phyloP scores from a whole-genome alignment of 2,888 invertebrate genomes.

The Cephalotes varians region DNA sequence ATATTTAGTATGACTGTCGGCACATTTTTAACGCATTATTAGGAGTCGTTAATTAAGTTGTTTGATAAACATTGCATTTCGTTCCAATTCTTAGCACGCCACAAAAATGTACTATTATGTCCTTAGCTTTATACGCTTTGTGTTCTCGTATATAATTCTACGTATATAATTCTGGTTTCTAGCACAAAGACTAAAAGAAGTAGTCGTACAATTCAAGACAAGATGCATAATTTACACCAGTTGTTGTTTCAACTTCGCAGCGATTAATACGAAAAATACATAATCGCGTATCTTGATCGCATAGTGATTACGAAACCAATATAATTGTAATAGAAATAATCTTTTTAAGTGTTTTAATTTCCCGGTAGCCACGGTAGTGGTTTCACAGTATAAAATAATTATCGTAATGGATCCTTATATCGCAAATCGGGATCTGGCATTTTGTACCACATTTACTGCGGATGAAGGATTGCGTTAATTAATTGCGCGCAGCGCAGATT shows the following conservation, averaged over 20 bases:
- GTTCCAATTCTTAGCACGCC: neutral
- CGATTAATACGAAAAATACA: neutral
- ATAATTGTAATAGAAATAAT: slow-evolving; percentile 25
- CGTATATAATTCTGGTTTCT: neutral
- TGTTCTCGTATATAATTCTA: slow-evolving; percentile 1
- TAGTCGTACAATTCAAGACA: neutral
- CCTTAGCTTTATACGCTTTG: neutral
- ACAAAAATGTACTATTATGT: neutral
- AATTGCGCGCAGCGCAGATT: neutral
- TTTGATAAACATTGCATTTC: slow-evolving; percentile 3
- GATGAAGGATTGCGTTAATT: slow-evolving; percentile 23
- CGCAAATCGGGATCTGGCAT: neutral
- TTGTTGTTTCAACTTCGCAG: neutral
- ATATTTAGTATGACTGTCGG: neutral
- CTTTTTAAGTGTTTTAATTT: slow-evolving; percentile 12
- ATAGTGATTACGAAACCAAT: slow-evolving; percentile 6
- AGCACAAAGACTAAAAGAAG: neutral
- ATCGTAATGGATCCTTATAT: neutral
- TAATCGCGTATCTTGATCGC: slow-evolving; percentile 6
- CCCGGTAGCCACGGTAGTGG: neutral
- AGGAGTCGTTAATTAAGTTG: neutral
- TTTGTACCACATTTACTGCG: neutral
- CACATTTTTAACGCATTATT: neutral
- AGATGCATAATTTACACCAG: neutral
- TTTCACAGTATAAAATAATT: slow-evolving; percentile 5